Evolutionary conservation across 1,140 invertebrate genomes (phyloP), one percentile per base, ranked within the genome.

Genomic region (Drosophila persimilis): DNA sequence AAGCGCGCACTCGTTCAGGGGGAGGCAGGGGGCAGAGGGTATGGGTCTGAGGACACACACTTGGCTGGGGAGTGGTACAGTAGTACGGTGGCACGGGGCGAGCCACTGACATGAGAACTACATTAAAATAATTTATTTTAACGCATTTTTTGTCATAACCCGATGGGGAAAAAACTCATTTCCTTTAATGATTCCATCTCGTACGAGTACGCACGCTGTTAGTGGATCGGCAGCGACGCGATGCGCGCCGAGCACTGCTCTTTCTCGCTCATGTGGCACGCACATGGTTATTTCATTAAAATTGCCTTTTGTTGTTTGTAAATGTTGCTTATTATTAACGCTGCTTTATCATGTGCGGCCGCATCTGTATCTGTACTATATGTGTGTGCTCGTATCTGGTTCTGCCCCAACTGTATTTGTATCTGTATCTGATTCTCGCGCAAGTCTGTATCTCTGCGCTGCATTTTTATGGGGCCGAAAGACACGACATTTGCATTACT

Each of bases 121-220:
- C 83, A 88, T 88, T 88, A 88, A 88, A 88, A 88, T 88, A 89
- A 88, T 89, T 88, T 89, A 88, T 88, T 88, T 88, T 88, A 88
- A 88, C 83, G 83, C 78, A 83, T 88, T 88, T 88, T 88, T 88
- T 88, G 84, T 88, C 83, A 88, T 88, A 88, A 89, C 83, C 83
- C 83, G 84, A 89, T 89, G 83, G 83, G 83, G 74, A 81, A 88
- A 86, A 84, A 88, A 73, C 83, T 88, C 83, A 88, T 88, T 89
- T 88, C 84, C 79, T 88, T 88, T 88, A 88, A 88, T 88, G 83
- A 88, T 88, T 89, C 86, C 83, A 88, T 88, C 84, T 89, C 79
- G 11, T 39, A 39, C 4, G 35, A 39, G 83, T 79, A 83, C 46
- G 83, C 71, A 76, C 65, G 61, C 77, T 73, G 75, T 76, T 79